Evolutionary conservation across 2,113 vertebrate genomes (phyloP).

Genomic region (Addax nasomaculatus): DNA sequence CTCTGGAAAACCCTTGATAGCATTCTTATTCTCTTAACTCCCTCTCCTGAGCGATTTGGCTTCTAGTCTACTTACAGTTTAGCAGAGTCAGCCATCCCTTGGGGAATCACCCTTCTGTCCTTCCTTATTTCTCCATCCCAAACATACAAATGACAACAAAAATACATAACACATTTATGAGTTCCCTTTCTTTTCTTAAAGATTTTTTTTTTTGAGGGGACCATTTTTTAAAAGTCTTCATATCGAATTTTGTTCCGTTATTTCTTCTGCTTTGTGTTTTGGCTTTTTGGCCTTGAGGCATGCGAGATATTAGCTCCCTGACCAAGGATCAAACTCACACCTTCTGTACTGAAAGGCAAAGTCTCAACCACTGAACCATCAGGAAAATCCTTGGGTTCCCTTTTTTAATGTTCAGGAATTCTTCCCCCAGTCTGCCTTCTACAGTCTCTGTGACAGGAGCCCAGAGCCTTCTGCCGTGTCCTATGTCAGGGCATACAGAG

Average conservation of each 20-base stretch:
- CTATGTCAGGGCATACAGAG: not conserved
- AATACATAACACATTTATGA: not conserved
- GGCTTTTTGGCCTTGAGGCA: not conserved
- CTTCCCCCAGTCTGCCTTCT: not conserved
- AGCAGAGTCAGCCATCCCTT: not conserved
- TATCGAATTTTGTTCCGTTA: not conserved
- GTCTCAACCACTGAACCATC: not conserved
- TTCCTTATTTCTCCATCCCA: not conserved
- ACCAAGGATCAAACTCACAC: not conserved
- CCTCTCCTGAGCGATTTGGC: too few species aligned
- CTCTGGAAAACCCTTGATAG: not conserved
- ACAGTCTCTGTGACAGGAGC: not conserved
- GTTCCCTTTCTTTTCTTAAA: not conserved
- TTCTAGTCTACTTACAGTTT: not conserved
- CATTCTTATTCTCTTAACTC: not conserved
- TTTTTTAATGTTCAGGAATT: not conserved
- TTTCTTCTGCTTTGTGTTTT: not conserved
- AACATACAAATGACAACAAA: not conserved
- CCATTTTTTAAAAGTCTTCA: not conserved
- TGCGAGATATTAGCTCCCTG: not conserved
- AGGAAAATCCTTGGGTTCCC: not conserved
- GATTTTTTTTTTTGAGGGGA: not conserved
- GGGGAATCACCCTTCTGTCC: not conserved
- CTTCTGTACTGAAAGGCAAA: not conserved
- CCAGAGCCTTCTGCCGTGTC: accelerated